A percentile compares a stretch with the other conserved stretches of the same genome.
These are phyloP conservation scores for Nasonovia ribisnigri DNA, from an alignment of 2,888 invertebrate species.

Conservation along the genomic window DNA sequence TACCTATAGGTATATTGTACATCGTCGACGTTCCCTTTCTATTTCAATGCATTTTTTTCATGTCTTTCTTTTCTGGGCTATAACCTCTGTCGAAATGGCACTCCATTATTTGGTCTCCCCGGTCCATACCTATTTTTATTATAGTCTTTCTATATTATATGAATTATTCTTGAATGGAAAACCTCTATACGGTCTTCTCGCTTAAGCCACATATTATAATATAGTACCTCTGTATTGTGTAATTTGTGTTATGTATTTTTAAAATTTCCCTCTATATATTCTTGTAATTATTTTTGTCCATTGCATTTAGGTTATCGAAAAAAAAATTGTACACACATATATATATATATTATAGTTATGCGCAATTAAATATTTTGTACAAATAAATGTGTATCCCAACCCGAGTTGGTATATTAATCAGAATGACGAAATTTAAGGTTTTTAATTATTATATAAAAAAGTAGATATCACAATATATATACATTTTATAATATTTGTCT, in stretches of 20 bases:
- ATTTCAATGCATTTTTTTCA: not conserved
- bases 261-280: not conserved
- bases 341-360: not conserved
- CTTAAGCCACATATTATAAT: not conserved
- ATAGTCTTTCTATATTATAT: not conserved
- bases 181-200: not conserved
- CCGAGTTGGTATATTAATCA: not conserved
- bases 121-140: not conserved
- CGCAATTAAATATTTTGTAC: not conserved
- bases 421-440: not conserved
- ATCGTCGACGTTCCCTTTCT: not conserved
- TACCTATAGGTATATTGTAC: not conserved
- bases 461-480: not conserved
- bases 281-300: not conserved
- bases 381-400: not conserved
- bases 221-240: not conserved
- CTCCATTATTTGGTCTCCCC: not conserved
- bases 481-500: not conserved
- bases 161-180: not conserved
- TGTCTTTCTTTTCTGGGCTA: not conserved
- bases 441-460: not conserved
- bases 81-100: not conserved
- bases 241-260: not conserved
- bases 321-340: not conserved
- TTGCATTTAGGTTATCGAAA: not conserved